phyloP scores from a whole-genome alignment of 1,140 invertebrate species.

The Drosophila biarmipes region DNA sequence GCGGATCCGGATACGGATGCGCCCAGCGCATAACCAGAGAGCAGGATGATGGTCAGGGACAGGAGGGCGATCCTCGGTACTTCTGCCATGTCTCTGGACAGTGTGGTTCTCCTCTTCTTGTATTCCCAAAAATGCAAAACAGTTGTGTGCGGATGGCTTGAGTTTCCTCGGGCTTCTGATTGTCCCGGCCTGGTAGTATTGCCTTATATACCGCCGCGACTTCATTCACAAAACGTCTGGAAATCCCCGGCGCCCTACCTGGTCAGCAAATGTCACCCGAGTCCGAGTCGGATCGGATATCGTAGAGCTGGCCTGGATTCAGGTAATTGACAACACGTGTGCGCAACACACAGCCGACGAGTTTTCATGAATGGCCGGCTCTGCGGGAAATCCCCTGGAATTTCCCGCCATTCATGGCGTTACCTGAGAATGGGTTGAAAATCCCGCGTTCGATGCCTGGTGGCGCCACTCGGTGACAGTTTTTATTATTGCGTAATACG shows the following conservation, averaged over 20 bases:
- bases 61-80: background rate
- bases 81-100: background rate
- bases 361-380: constrained; percentile 61
- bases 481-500: constrained; percentile 70
- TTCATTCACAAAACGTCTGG: constrained; percentile 52
- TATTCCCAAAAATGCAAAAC: background rate
- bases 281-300: background rate
- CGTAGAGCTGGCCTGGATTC: background rate
- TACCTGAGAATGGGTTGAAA: constrained; percentile 22
- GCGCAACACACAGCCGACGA: constrained; percentile 13
- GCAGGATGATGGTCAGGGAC: constrained; percentile 1
- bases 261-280: background rate
- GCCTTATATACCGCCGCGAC: constrained; percentile 42
- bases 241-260: constrained; percentile 50
- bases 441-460: background rate
- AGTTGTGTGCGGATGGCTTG: constrained; percentile 18
- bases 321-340: constrained; percentile 75
- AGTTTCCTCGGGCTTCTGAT: constrained; percentile 51
- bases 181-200: background rate
- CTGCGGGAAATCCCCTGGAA: constrained; percentile 66
- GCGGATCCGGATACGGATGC: constrained; percentile 5
- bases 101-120: background rate
- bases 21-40: constrained; percentile 35
- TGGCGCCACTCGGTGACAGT: constrained; percentile 44
- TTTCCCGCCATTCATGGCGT: constrained; percentile 59